Evolutionary conservation across 2,888 invertebrate genomes (phyloP).

Genomic region (Tachina grossa): DNA sequence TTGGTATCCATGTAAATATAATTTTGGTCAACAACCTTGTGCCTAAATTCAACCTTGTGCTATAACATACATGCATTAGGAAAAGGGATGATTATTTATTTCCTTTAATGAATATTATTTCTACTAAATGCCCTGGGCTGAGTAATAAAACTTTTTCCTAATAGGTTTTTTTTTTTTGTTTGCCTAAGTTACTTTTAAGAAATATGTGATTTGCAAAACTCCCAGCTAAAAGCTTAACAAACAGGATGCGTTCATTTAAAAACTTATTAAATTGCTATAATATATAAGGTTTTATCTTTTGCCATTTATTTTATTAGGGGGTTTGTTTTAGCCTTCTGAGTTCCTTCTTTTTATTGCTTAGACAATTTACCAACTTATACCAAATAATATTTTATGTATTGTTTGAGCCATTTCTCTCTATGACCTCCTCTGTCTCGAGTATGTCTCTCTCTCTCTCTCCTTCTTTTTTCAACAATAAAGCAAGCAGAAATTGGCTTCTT

Average conservation of each 20-base stretch:
- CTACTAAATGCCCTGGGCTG: slow-evolving; percentile 23
- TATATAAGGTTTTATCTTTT: slow-evolving; percentile 80
- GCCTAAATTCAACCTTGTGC: slow-evolving; percentile 1
- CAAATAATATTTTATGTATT: slow-evolving; percentile 34
- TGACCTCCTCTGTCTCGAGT: neutral
- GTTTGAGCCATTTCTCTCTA: neutral
- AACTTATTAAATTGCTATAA: slow-evolving; percentile 82
- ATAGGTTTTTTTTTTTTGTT: neutral
- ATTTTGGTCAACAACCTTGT: neutral
- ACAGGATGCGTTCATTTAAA: slow-evolving; percentile 79
- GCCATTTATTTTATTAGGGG: slow-evolving; percentile 10
- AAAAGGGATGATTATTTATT: slow-evolving; percentile 40
- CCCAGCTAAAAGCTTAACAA: slow-evolving; percentile 57
- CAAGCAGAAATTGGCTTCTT: slow-evolving; percentile 29
- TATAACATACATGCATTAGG: neutral
- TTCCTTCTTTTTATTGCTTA: neutral
- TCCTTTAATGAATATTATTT: slow-evolving; percentile 22
- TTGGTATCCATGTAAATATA: neutral
- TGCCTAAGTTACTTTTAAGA: slow-evolving; percentile 42
- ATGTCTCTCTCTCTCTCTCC: neutral
- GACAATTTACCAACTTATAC: neutral
- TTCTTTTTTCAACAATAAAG: neutral
- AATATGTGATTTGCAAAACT: slow-evolving; percentile 56
- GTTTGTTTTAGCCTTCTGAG: slow-evolving; percentile 1
- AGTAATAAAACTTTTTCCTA: slow-evolving; percentile 47